Conservation (phyloP, 2,888 invertebrate species). For the Lithophane ornitopus region DNA sequence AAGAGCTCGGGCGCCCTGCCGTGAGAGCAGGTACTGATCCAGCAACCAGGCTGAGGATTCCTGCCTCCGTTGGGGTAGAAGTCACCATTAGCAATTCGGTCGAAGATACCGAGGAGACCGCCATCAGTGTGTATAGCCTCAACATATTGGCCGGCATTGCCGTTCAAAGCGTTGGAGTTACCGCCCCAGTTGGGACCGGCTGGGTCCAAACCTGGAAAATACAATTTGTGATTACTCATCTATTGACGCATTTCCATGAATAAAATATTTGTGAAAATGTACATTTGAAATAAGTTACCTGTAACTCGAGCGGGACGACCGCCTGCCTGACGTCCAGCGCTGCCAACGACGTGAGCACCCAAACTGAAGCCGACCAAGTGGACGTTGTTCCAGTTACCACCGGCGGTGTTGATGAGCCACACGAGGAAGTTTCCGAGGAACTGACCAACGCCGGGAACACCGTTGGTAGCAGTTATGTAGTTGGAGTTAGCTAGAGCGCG, state of each 20-base stretch:
- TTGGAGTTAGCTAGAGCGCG: slow-evolving; percentile 69
- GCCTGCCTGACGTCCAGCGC: slow-evolving; percentile 76
- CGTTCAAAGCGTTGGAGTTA: slow-evolving; percentile 71
- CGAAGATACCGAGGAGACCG: slow-evolving; percentile 75
- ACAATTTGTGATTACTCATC: neutral
- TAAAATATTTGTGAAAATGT: neutral
- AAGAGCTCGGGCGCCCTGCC: slow-evolving; percentile 74
- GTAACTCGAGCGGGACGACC: slow-evolving; percentile 75
- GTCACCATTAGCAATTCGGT: slow-evolving; percentile 72
- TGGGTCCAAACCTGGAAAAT: slow-evolving; percentile 73
- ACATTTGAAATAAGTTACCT: slow-evolving; percentile 66
- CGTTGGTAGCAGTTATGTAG: slow-evolving; percentile 77
- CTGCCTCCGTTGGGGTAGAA: slow-evolving; percentile 83
- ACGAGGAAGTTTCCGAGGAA: slow-evolving; percentile 82
- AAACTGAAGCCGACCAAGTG: slow-evolving; percentile 87
- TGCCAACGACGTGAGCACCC: slow-evolving; percentile 86
- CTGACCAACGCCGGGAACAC: slow-evolving; percentile 80
- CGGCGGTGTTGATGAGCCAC: slow-evolving; percentile 80
- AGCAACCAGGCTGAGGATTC: slow-evolving; percentile 80
- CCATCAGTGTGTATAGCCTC: slow-evolving; percentile 83
- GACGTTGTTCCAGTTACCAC: slow-evolving; percentile 81
- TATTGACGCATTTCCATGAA: neutral
- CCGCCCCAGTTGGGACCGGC: slow-evolving; percentile 79
- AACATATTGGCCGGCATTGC: slow-evolving; percentile 74
- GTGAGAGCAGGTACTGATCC: slow-evolving; percentile 78